Base-by-base conservation (phyloP, 2,113 vertebrate species). In the Stigmatopora nigra region DNA sequence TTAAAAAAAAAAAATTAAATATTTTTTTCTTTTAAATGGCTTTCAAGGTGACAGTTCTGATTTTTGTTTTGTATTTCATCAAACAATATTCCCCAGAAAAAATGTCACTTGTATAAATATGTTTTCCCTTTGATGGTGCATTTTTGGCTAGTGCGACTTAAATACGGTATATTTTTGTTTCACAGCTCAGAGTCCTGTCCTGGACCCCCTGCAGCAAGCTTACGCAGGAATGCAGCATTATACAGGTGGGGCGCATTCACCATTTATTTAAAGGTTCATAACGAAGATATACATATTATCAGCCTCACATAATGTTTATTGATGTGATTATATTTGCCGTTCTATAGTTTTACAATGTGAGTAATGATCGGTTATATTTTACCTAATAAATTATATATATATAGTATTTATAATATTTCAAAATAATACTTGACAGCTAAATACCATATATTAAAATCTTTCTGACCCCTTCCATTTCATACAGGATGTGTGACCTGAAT, bases 161-260 rank as follows among this genome's bases (percentile, higher is more conserved):
- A 31, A 31, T 31, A 31, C 25, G 25, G 25, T 31, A 47, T 68
- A 60, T 82, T 75, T 20, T 52, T 71, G 25, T 77, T 22, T 69
- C 68, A 79, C 85, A 97, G 94, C 94, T 82, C 93, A 94, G 89
- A 95, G 93, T 91, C 93, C 93, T 0, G 93, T 93, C 0, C 87
- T 93, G 88, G 94, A 96, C 70, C 93, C 93, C 38, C 89, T 96
- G 64, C 94, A 96, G 83, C 94, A 97, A 73, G 94, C 94, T 0
- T 97, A 97, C 3, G 90, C 94, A 0, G 94, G 94, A 72, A 94
- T 96, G 94, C 94, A 97, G 85, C 94, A 95, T 79, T 96, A 97
- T 53, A 91, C 94, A 88, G 94, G 94, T 97, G 71, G 83, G 87
- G 51, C 25, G 45, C 59, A 22, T 16, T 58, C 4, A 12, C 11